phyloP scores from a whole-genome alignment of 2,797 vertebrate genomes.

The Acestrorhynchus altus region DNA sequence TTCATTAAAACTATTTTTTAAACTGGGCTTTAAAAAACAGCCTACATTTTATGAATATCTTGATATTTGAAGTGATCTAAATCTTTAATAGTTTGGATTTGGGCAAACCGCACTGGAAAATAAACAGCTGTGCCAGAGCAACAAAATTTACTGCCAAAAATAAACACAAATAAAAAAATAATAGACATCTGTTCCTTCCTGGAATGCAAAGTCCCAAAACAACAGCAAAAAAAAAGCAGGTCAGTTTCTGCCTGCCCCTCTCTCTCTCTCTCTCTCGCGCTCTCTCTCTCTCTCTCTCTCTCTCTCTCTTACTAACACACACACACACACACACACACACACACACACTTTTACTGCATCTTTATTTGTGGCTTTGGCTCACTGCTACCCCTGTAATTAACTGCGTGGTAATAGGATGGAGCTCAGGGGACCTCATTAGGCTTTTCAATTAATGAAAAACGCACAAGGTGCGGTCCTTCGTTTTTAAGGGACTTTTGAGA shows the following conservation, averaged over 20 bases:
- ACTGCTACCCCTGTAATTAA: constrained; percentile 79
- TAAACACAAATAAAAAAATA: constrained; percentile 78
- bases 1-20: constrained; percentile 15
- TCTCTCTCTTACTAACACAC: constrained; percentile 53
- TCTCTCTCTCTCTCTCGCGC: constrained; percentile 62
- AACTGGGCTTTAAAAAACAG: constrained; percentile 27
- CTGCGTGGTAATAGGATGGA: constrained; percentile 82
- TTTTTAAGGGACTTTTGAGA: constrained; percentile 76
- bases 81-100: constrained; percentile 79
- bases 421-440: constrained; percentile 91
- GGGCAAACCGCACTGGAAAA: constrained; percentile 76
- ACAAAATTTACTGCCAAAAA: constrained; percentile 70
- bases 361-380: constrained; percentile 80
- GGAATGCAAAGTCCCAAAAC: constrained; percentile 71
- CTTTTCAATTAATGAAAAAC: constrained; percentile 87
- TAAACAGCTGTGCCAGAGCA: constrained; percentile 64
- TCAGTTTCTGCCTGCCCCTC: constrained; percentile 66
- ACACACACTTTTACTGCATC: constrained; percentile 70
- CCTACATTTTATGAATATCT: constrained; percentile 37
- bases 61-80: constrained; percentile 64
- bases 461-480: constrained; percentile 79
- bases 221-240: constrained; percentile 76
- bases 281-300: constrained; percentile 52
- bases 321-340: constrained; percentile 53
- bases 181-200: constrained; percentile 79